These are phyloP conservation scores for Poecilobothrus nobilitatus DNA, from an alignment of 2,888 invertebrate species.

Conservation along the genomic window DNA sequence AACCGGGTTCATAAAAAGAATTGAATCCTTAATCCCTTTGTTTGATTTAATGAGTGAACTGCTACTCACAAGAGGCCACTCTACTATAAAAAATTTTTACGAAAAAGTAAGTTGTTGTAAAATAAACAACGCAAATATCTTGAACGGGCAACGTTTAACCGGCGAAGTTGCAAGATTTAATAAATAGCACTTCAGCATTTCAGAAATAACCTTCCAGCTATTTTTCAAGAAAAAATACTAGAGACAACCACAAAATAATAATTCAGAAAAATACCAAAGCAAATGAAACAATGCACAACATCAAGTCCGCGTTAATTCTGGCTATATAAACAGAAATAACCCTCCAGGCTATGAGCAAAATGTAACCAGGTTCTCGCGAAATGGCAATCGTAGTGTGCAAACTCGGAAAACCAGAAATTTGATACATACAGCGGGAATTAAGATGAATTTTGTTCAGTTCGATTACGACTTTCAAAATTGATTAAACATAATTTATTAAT, in stretches of 20 bases:
- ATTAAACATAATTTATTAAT: too few species aligned
- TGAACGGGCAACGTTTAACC: neutral
- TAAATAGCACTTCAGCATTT: constrained; percentile 18
- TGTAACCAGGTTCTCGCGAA: neutral
- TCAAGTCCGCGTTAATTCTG: neutral
- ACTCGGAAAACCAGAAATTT: neutral
- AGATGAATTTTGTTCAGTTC: too few species aligned
- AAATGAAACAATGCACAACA: neutral
- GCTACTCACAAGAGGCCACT: constrained; percentile 10
- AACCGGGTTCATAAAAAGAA: constrained; percentile 14
- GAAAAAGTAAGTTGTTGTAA: constrained; percentile 13
- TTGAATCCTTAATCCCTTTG: constrained; percentile 14
- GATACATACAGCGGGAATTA: neutral
- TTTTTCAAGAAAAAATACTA: neutral
- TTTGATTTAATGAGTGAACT: constrained; percentile 15
- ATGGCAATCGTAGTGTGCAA: neutral
- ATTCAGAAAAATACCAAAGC: neutral
- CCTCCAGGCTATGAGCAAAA: neutral
- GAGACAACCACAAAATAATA: constrained; percentile 7
- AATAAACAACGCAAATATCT: constrained; percentile 5
- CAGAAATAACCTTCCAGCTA: constrained; percentile 16
- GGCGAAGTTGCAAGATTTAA: constrained; percentile 13
- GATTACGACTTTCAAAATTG: too few species aligned
- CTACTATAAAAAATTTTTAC: constrained; percentile 17
- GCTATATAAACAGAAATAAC: neutral